Base-by-base conservation (phyloP, 2,797 vertebrate species). In the Bradypodion pumilum region DNA sequence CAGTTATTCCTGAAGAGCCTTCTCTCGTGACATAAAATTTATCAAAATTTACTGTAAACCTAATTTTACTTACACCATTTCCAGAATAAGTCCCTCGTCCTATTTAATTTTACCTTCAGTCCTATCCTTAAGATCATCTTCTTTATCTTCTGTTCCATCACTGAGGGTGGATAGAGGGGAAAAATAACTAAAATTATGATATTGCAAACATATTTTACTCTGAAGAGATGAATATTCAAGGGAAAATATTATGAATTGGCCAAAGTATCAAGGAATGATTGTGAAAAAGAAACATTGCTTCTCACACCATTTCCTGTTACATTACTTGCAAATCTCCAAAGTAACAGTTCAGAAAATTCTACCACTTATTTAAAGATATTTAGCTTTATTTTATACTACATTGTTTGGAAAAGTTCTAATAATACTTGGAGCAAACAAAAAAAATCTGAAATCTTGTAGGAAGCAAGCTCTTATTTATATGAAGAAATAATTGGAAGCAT, bases 71-170 rank as follows among this genome's bases (percentile, higher is more conserved):
- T 5, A 42, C 0, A 16, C 1, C 62, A 37, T 75, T 2, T 27
- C 1, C 52, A 79, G 5, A 59, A 16, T 81, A 80, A 25, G 13
- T 5, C 2, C 37, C 83, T 27, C 12, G 82, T 16, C 1, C 44
- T 13, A 49, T 37, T 3, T 32, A 78, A 25, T 15, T 23, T 96
- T 96, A 99, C 99, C 98, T 92, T 96, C 97, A 85, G 94, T 90
- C 86, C 95, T 94, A 78, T 96, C 96, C 91, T 96, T 98, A 87
- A 93, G 94, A 52, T 98, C 97, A 6, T 97, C 94, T 86, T 98
- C 98, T 94, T 97, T 97, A 87, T 99, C 98, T 91, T 99, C 98
- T 16, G 95, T 92, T 74, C 95, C 96, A 95, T 99, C 98, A 92
- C 99, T 99, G 94, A n/a, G 65, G 79, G 81, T 16, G 81, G 83